Evolutionary conservation across 2,888 invertebrate genomes (phyloP), one percentile per base, ranked within the genome.

Genomic region (Meloe dianella): DNA sequence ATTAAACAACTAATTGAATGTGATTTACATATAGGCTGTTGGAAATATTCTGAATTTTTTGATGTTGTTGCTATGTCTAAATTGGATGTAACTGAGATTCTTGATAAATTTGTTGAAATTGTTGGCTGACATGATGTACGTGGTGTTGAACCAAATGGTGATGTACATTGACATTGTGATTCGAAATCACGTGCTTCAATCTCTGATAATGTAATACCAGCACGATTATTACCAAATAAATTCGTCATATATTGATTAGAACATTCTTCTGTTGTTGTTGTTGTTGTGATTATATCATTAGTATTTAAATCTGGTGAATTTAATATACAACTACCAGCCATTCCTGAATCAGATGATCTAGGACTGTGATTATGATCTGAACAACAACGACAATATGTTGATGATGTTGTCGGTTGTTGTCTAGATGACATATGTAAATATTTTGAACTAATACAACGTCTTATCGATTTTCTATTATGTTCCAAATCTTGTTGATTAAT

Each of bases 311-410:
- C 91, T 0, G 92, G 91, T 0, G 92, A 91, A 6, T 91, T 88
- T 68, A 92, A 85, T 64, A 90, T 90, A 78, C 91, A 92, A 83
- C 93, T 93, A 29, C 94, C 94, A 0, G 93, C 94, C 84, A 95
- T 92, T 27, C 95, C 95, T 0, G 94, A 94, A 81, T 93, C 92
- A 17, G 94, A 94, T 8, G 91, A 92, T 70, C 92, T 85, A 0
- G 90, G 90, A 82, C 92, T 92, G 64, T 80, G 89, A 71, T 89
- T 90, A 60, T 75, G 73, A 54, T 80, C 79, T 60, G 73, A 71
- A 60, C 81, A 80, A 64, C 81, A 81, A 27, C 78, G 70, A 70
- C 81, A 82, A 64, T 74, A 74, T 29, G 70, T 64, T 38, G 70
- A 64, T 22, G 74, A 73, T 54, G 32, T 17, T 14, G 73, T 65